Evolutionary conservation across 2,888 invertebrate genomes (phyloP).

Genomic region (Hirtodrosophila histrioides): DNA sequence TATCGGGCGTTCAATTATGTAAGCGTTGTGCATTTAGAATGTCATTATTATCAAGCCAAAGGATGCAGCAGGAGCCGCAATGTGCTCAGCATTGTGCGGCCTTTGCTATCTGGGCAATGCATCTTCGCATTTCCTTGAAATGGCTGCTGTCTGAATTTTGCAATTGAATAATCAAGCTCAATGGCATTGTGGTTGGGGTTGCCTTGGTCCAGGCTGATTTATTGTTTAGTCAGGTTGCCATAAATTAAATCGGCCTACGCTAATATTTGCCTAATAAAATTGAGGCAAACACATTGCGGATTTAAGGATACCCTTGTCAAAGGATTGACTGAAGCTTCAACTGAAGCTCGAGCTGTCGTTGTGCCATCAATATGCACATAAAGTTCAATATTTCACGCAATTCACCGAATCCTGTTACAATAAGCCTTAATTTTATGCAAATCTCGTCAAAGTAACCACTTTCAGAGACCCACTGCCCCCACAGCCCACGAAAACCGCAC

Average conservation of each 20-base stretch:
- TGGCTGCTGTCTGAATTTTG: conserved; percentile 66
- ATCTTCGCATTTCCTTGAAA: conserved; percentile 64
- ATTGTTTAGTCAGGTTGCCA: conserved; percentile 62
- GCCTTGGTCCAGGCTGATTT: conserved; percentile 51
- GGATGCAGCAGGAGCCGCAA: conserved; percentile 33
- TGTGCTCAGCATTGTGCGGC: conserved; percentile 24
- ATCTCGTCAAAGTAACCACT: conserved; percentile 63
- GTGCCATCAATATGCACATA: conserved; percentile 73
- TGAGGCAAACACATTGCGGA: conserved; percentile 36
- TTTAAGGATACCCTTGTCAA: conserved; percentile 54
- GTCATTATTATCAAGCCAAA: conserved; percentile 64
- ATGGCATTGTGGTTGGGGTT: conserved; percentile 51
- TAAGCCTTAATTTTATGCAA: conserved; percentile 77
- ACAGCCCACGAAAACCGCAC: not conserved
- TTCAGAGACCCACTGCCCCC: conserved; percentile 13
- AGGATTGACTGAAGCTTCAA: conserved; percentile 45
- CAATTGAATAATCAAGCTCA: conserved; percentile 75
- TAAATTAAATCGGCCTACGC: conserved; percentile 66
- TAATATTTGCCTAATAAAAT: conserved; percentile 75
- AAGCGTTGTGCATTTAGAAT: conserved; percentile 66
- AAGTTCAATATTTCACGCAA: conserved; percentile 76
- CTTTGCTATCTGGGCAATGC: conserved; percentile 61
- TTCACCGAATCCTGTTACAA: conserved; percentile 74
- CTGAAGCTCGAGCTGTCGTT: conserved; percentile 24
- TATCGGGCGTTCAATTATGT: conserved; percentile 62